These are phyloP conservation scores for Xanthorhoe designata DNA, from an alignment of 2,888 invertebrate genomes.

Conservation along the genomic window DNA sequence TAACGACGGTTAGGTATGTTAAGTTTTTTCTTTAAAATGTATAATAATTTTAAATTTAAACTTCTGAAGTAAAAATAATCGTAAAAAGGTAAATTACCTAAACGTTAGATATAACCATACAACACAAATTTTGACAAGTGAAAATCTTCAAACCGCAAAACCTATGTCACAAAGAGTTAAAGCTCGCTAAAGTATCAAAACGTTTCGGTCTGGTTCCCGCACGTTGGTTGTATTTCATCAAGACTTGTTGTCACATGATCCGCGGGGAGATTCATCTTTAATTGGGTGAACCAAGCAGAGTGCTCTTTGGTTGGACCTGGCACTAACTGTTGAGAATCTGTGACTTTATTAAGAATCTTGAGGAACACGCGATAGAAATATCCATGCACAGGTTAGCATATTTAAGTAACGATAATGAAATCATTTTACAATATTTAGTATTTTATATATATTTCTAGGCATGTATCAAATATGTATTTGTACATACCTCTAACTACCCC, in stretches of 20 bases:
- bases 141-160: conserved; percentile 4
- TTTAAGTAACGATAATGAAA: background rate
- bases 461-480: too few relatives aligned
- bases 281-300: conserved; percentile 72
- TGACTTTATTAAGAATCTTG: conserved; percentile 60
- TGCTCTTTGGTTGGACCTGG: conserved; percentile 55
- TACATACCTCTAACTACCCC: too few relatives aligned
- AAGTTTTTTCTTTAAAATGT: too few relatives aligned
- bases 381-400: background rate
- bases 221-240: conserved; percentile 74
- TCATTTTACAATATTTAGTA: background rate
- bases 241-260: conserved; percentile 79
- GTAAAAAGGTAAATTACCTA: too few relatives aligned
- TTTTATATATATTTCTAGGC: too few relatives aligned
- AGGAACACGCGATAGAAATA: conserved; percentile 43
- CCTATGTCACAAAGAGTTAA: conserved; percentile 17
- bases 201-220: conserved; percentile 42
- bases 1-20: too few relatives aligned
- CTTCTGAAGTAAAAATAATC: too few relatives aligned
- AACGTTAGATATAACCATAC: background rate
- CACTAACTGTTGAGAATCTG: conserved; percentile 50
- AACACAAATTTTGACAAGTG: conserved; percentile 1
- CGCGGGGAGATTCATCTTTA: conserved; percentile 80
- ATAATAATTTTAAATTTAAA: too few relatives aligned
- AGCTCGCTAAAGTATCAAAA: conserved; percentile 60